Evolutionary conservation across 2,113 vertebrate genomes (phyloP), one percentile per base, ranked within the genome.

Genomic region (Hirundichthys speculiger): DNA sequence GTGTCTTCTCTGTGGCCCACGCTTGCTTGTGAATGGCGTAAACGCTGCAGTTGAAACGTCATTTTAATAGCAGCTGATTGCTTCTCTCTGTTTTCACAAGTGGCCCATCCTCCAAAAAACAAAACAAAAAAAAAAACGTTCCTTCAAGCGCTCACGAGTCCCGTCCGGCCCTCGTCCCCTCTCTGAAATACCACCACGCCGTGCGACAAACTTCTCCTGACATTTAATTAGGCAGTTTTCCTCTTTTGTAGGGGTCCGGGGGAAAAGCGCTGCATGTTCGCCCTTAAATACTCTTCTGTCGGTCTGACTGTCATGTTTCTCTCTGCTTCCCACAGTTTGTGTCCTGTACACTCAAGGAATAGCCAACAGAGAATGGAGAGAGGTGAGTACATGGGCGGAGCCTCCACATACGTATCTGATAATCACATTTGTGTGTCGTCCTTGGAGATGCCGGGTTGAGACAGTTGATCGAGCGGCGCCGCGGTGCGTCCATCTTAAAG

Each of bases 331-430:
- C 50, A 70, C 84, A 93, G 92, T 93, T 72, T 93, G 92, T 64
- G 95, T 98, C 85, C 94, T 99, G 75, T 99, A 98, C 89, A 94
- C 92, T 41, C 96, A 99, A 95, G 95, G 93, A 73, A 92, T 97
- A 82, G 95, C 94, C 81, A 97, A 94, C 91, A 95, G 95, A 83
- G 96, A 99, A 84, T 99, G 97, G 97, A 94, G 95, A 93, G 97
- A 99, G 96, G 96, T 99, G 94, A 95, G 95, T 82, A 64, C 24
- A 25, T 1, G 13, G n/a, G n/a, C n/a, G n/a, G n/a, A n/a, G n/a
- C n/a, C n/a, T n/a, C n/a, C n/a, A n/a, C n/a, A n/a, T n/a, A n/a
- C n/a, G n/a, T n/a, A n/a, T n/a, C n/a, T n/a, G n/a, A n/a, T n/a
- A n/a, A n/a, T n/a, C n/a, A n/a, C n/a, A n/a, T n/a, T n/a, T n/a